Conservation (phyloP, 2,888 invertebrate genomes). For the Cheilosia variabilis region DNA sequence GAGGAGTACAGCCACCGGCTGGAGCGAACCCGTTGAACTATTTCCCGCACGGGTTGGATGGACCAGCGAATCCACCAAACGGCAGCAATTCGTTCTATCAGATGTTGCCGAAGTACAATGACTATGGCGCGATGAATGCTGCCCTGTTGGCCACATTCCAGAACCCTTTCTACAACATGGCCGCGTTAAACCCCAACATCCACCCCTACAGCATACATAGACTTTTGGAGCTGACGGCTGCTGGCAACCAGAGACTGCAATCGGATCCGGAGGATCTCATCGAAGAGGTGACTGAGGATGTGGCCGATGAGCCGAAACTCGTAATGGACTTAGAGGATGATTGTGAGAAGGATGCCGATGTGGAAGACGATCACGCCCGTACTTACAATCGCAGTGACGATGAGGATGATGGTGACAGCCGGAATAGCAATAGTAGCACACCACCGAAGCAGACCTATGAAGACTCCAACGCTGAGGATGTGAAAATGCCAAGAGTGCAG, state of each 20-base stretch:
- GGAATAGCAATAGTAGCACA: conserved; percentile 65
- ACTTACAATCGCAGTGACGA: conserved; percentile 79
- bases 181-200: conserved; percentile 81
- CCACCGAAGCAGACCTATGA: conserved; percentile 63
- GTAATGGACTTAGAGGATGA: conserved; percentile 88
- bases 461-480: conserved; percentile 60
- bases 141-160: conserved; percentile 84
- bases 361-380: conserved; percentile 84
- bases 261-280: conserved; percentile 86
- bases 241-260: conserved; percentile 80
- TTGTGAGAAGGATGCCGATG: conserved; percentile 83
- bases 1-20: conserved; percentile 52
- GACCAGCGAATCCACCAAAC: conserved; percentile 81
- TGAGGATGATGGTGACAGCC: conserved; percentile 66
- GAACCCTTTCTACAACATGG: conserved; percentile 82
- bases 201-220: conserved; percentile 83
- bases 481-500: conserved; percentile 36
- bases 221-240: conserved; percentile 82
- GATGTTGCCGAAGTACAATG: conserved; percentile 88
- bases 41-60: conserved; percentile 78
- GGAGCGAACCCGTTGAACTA: conserved; percentile 81
- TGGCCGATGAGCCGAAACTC: conserved; percentile 86
- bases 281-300: conserved; percentile 87
- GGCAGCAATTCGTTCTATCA: conserved; percentile 86
- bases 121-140: conserved; percentile 86